Base-by-base conservation (phyloP, 2,888 invertebrate genomes). In the Cosmorhoe ocellata region DNA sequence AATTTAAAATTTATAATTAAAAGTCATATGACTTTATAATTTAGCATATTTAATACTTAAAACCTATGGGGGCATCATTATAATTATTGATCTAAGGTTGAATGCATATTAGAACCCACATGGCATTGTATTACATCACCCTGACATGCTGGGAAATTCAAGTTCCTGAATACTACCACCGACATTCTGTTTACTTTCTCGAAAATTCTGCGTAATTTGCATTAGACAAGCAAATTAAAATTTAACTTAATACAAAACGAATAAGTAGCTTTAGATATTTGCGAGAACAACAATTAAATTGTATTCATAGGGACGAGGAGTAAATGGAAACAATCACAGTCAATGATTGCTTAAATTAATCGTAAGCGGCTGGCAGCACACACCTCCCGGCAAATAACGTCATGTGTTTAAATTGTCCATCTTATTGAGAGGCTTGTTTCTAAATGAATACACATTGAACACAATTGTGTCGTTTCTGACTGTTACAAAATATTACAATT, bases 301-400 rank as follows among this genome's bases (percentile, higher is more conserved):
- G 54, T 43, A 74, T 71, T 67, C 67, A 67, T 56, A 64, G 59
- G 57, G 58, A 53, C 61, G 59, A 64, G 54, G 58, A 64, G 65
- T 73, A 79, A 78, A 72, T 72, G 75, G 74, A 63, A 59, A 69
- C 81, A 84, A 85, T 85, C 83, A 86, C 68, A 74, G 74, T 72
- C 69, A 71, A 74, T 82, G 83, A 87, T 82, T 84, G 80, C 72
- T 79, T 82, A 80, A 84, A 87, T 86, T 73, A 79, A 77, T 77
- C 59, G 76, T 63, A 73, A 73, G 68, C 78, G 71, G 67, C 67
- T 64, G 60, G 67, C 63, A 58, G 72, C 69, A 70, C 82, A 83
- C 82, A 80, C 81, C 81, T 79, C 76, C 76, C 58, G 56, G 58
- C 59, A 49, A 67, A 69, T 67, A 71, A 69, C 76, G 77, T 79